phyloP scores from a whole-genome alignment of 37 sponge, comb jelly and placozoan species.

The Theonella swinhoei region DNA sequence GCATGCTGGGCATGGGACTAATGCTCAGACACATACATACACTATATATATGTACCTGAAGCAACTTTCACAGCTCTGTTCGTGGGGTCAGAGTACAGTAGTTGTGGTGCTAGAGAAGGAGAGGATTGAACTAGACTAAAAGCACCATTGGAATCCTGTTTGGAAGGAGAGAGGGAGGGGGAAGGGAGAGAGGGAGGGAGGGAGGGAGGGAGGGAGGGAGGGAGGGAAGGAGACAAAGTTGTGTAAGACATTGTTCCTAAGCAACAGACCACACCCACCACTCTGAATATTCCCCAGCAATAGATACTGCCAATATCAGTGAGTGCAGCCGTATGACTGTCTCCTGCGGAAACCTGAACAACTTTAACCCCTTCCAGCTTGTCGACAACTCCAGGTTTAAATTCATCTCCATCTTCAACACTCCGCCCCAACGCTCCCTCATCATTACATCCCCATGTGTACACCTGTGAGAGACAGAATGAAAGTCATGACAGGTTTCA shows the following conservation, averaged over 20 bases:
- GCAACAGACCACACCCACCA: slow-evolving; percentile 26
- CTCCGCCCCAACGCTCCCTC: slow-evolving; percentile 93
- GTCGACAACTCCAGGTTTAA: slow-evolving; percentile 68
- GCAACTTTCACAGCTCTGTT: slow-evolving; percentile 64
- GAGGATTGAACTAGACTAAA: slow-evolving; percentile 65
- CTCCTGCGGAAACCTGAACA: slow-evolving; percentile 93
- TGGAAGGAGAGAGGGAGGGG: no score
- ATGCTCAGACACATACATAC: no score
- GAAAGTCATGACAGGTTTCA: not conserved
- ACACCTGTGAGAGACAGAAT: slow-evolving; percentile 56
- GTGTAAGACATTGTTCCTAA: not conserved
- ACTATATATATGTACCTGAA: slow-evolving; percentile 63
- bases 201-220: no score
- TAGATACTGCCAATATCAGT: slow-evolving; percentile 77
- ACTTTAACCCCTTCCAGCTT: slow-evolving; percentile 39
- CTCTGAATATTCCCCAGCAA: slow-evolving; percentile 94
- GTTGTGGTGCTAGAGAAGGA: slow-evolving; percentile 42
- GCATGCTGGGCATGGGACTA: no score
- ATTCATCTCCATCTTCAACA: slow-evolving; percentile 49
- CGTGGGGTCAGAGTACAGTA: slow-evolving; percentile 36
- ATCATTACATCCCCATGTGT: slow-evolving; percentile 98
- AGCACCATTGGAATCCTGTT: slow-evolving; percentile 87
- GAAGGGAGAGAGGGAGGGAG: not conserved
- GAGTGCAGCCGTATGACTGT: slow-evolving; percentile 95
- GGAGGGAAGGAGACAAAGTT: not conserved